Evolutionary conservation across 2,797 vertebrate species (phyloP).

Genomic region (Miichthys miiuy): DNA sequence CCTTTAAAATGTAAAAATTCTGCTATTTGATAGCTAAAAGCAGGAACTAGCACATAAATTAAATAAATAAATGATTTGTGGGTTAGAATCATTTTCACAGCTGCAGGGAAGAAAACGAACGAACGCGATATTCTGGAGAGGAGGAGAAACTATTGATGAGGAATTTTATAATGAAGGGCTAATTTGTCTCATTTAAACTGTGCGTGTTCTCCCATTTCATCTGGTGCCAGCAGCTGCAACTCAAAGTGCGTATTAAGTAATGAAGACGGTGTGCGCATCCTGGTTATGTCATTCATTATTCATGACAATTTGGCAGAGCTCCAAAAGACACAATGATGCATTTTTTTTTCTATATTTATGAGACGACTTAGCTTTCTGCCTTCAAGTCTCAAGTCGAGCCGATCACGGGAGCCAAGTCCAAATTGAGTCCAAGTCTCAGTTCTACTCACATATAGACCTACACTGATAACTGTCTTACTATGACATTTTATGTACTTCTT

Average conservation of each 20-base stretch:
- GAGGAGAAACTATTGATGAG: neutral
- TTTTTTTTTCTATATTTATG: neutral
- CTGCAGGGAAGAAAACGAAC: neutral
- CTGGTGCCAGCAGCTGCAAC: neutral
- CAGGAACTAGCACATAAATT: neutral
- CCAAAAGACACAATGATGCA: neutral
- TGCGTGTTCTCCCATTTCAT: neutral
- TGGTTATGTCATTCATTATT: neutral
- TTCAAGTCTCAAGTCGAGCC: neutral
- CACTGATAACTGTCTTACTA: neutral
- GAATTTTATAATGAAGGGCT: neutral
- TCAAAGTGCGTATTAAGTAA: neutral
- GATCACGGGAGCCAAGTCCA: too few species aligned
- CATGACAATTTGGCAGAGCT: constrained; percentile 1
- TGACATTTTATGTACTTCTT: neutral
- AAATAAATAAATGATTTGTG: neutral
- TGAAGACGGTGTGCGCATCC: neutral
- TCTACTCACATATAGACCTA: neutral
- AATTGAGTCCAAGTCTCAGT: neutral
- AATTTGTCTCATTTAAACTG: neutral
- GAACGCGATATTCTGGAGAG: neutral
- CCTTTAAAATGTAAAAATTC: neutral
- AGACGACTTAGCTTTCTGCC: neutral
- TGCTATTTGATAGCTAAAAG: neutral
- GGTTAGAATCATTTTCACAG: neutral